Conservation (phyloP, 2,888 invertebrate species). For the Acronicta psi region DNA sequence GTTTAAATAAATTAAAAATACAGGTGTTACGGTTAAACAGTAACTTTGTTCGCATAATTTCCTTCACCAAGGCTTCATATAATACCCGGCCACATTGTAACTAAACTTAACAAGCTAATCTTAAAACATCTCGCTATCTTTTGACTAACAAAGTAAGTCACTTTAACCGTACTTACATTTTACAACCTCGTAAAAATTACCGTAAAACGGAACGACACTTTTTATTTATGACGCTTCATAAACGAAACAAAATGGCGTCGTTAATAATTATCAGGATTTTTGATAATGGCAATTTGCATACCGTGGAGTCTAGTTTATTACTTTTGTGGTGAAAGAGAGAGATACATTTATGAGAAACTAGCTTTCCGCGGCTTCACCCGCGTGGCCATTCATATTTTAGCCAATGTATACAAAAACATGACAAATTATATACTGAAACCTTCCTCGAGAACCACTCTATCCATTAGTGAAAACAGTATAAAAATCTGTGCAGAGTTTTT, state of each 20-base stretch:
- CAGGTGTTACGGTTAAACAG: too few relatives aligned
- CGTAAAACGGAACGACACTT: conserved; percentile 51
- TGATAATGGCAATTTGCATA: conserved; percentile 31
- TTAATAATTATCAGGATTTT: conserved; percentile 51
- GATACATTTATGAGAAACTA: not conserved
- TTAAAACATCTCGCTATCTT: conserved; percentile 27
- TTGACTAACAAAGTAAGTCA: conserved; percentile 42
- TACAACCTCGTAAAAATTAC: conserved; percentile 45
- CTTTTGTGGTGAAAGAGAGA: conserved; percentile 2
- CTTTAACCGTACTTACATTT: conserved; percentile 46
- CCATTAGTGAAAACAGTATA: too few relatives aligned
- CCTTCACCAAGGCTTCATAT: not conserved
- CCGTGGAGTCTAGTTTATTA: not conserved
- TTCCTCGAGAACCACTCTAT: too few relatives aligned
- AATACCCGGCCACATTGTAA: conserved; percentile 16
- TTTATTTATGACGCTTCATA: conserved; percentile 47
- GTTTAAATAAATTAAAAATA: too few relatives aligned
- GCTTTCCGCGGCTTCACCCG: too few relatives aligned
- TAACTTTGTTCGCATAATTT: not conserved
- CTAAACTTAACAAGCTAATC: conserved; percentile 25
- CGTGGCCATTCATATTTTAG: too few relatives aligned
- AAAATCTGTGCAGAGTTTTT: too few relatives aligned
- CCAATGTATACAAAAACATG: too few relatives aligned
- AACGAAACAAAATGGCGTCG: conserved; percentile 38
- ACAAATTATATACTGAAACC: too few relatives aligned